phyloP scores from a whole-genome alignment of 2,888 invertebrate genomes.

The Marronus borbonicus region DNA sequence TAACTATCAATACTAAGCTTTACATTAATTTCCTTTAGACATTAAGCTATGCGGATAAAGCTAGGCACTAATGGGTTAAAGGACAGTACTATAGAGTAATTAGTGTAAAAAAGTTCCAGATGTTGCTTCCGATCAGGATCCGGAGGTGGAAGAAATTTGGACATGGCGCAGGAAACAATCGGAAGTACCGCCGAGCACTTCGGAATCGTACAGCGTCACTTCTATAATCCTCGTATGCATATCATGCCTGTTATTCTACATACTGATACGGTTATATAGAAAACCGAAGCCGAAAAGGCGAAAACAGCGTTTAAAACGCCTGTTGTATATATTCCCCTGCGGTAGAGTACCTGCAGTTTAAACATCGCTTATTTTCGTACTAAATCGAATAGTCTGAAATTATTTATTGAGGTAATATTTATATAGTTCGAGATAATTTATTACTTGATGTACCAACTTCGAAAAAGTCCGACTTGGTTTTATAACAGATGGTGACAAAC shows the following conservation, averaged over 20 bases:
- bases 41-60: background rate
- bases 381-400: constrained; percentile 16
- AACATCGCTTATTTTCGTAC: background rate
- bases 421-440: background rate
- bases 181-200: constrained; percentile 62
- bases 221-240: constrained; percentile 66
- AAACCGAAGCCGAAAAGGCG: constrained; percentile 69
- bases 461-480: background rate
- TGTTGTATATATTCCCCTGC: constrained; percentile 66
- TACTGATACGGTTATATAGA: constrained; percentile 67
- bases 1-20: too few species aligned
- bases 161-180: constrained; percentile 74
- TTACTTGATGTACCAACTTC: background rate
- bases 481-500: too few species aligned
- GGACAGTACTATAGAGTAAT: constrained; percentile 60
- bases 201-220: constrained; percentile 66
- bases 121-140: constrained; percentile 70
- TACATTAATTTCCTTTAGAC: too few species aligned
- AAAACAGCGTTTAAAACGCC: constrained; percentile 63
- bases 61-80: constrained; percentile 48
- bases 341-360: constrained; percentile 64
- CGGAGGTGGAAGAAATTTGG: constrained; percentile 72
- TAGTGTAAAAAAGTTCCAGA: constrained; percentile 65
- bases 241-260: constrained; percentile 64
- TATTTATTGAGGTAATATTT: constrained; percentile 3